Conservation (phyloP, 2,888 invertebrate genomes). For the Volucella inanis region DNA sequence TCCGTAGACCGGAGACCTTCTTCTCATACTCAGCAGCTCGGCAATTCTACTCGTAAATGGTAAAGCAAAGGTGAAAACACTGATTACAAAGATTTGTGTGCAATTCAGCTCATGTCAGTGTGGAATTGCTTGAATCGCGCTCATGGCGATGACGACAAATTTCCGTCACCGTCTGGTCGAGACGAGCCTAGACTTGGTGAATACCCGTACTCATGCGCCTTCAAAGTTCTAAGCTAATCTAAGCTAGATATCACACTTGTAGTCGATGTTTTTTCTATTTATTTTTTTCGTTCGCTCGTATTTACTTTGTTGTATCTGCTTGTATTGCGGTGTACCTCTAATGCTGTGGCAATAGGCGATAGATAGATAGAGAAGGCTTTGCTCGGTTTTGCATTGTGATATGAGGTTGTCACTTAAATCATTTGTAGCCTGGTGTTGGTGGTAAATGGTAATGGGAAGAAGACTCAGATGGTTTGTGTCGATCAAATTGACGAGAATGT, state of each 20-base stretch:
- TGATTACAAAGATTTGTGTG: constrained; percentile 48
- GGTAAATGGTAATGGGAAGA: constrained; percentile 44
- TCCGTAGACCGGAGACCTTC: constrained; percentile 15
- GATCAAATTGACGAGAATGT: constrained; percentile 46
- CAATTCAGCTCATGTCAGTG: constrained; percentile 68
- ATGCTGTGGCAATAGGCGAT: constrained; percentile 14
- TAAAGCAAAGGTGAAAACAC: neutral
- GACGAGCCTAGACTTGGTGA: constrained; percentile 46
- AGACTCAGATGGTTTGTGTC: constrained; percentile 39
- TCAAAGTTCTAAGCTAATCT: neutral
- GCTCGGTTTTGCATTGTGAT: constrained; percentile 62
- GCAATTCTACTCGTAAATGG: constrained; percentile 16
- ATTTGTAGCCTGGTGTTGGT: constrained; percentile 63
- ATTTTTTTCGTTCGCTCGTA: no score
- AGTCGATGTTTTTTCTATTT: neutral
- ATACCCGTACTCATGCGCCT: constrained; percentile 11
- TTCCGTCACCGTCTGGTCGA: constrained; percentile 71
- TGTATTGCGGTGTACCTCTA: constrained; percentile 42
- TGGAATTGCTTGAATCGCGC: constrained; percentile 69
- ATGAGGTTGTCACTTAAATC: constrained; percentile 73
- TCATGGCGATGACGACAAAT: constrained; percentile 71
- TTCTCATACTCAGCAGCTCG: constrained; percentile 16
- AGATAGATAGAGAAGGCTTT: constrained; percentile 55
- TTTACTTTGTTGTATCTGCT: no score
- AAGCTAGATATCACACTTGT: neutral